Conservation (phyloP, 2,797 vertebrate species). For the Glossophaga mutica region DNA sequence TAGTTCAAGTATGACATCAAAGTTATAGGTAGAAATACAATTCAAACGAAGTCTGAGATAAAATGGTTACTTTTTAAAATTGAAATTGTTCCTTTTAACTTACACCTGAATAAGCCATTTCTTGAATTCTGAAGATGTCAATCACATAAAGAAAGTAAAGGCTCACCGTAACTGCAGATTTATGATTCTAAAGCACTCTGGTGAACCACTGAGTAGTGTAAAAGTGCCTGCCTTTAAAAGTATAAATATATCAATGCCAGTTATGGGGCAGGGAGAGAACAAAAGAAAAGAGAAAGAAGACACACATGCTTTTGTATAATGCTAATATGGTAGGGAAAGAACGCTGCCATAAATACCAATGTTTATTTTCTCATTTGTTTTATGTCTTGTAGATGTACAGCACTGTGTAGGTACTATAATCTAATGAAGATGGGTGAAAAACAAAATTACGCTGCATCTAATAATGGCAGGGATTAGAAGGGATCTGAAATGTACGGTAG, state of each 20-base stretch:
- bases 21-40: neutral
- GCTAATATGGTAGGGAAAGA: conserved; percentile 1
- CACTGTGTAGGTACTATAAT: conserved; percentile 12
- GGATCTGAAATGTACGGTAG: conserved; percentile 4
- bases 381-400: neutral
- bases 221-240: conserved; percentile 23
- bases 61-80: neutral
- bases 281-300: neutral
- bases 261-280: neutral
- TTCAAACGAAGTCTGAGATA: conserved; percentile 22
- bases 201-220: conserved; percentile 21
- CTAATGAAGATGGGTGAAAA: conserved; percentile 49
- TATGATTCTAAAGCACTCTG: neutral
- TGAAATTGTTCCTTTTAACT: conserved; percentile 1
- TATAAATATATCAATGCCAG: conserved; percentile 2
- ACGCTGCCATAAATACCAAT: conserved; percentile 46
- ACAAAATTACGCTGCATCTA: conserved; percentile 38
- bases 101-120: conserved; percentile 27
- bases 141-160: conserved; percentile 23
- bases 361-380: conserved; percentile 40
- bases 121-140: conserved; percentile 20
- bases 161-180: neutral
- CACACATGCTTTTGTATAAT: neutral
- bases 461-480: neutral
- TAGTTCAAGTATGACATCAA: conserved; percentile 37